Percentiles rank a stretch among this genome's conserved stretches.
Evolutionary conservation across 1,140 invertebrate genomes (phyloP).

Genomic region (Aphis craccivora): DNA sequence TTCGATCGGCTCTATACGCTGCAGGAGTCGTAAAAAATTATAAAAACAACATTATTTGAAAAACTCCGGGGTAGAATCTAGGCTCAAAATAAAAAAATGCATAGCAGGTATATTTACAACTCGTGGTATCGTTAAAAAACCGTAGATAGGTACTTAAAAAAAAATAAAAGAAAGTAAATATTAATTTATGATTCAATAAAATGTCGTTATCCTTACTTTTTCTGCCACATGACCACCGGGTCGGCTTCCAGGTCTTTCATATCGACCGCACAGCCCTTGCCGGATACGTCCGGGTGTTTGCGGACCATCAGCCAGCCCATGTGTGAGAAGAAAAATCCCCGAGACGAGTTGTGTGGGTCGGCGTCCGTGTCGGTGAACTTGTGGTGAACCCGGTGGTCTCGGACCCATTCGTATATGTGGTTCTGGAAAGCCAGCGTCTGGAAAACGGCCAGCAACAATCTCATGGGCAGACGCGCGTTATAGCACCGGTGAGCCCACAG

Average conservation of each 20-base stretch:
- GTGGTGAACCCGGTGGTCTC: slow-evolving; percentile 90
- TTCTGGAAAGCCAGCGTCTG: slow-evolving; percentile 84
- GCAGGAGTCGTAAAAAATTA: neutral
- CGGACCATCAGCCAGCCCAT: slow-evolving; percentile 88
- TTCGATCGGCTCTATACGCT: no score
- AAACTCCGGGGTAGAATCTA: neutral
- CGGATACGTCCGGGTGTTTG: slow-evolving; percentile 85
- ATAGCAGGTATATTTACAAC: neutral
- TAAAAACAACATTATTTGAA: neutral
- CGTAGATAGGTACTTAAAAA: neutral
- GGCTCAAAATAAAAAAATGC: neutral
- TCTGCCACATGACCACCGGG: slow-evolving; percentile 74
- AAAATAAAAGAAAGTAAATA: neutral
- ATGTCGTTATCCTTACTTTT: slow-evolving; percentile 64
- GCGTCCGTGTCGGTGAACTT: slow-evolving; percentile 92
- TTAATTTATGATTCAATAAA: neutral
- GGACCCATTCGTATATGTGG: slow-evolving; percentile 78
- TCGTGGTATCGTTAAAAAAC: neutral
- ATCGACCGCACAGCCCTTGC: slow-evolving; percentile 80
- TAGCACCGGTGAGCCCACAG: slow-evolving; percentile 89
- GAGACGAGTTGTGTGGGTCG: slow-evolving; percentile 79
- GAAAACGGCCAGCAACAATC: slow-evolving; percentile 75
- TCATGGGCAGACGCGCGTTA: slow-evolving; percentile 82
- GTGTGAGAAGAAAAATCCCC: slow-evolving; percentile 91
- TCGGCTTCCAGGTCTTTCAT: slow-evolving; percentile 81